phyloP scores from a whole-genome alignment of 2,888 invertebrate species.

The Dermolepida albohirtum region DNA sequence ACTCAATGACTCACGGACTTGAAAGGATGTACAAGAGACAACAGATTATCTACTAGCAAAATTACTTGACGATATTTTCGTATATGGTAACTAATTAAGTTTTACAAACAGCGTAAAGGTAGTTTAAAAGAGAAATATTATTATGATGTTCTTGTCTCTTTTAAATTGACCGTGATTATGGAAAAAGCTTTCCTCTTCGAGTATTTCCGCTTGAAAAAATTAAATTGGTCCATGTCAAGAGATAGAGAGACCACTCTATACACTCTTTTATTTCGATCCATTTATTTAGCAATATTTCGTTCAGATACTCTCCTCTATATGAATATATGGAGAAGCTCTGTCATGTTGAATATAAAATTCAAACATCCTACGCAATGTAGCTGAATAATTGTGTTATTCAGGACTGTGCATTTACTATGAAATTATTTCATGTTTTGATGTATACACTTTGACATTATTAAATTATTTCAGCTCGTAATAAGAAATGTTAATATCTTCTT shows the following conservation, averaged over 20 bases:
- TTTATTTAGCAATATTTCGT: constrained; percentile 38
- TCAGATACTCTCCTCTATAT: constrained; percentile 25
- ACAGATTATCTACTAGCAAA: no score
- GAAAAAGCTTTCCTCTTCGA: constrained; percentile 12
- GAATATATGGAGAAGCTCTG: not conserved
- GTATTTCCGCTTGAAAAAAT: constrained; percentile 31
- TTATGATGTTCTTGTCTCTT: constrained; percentile 24
- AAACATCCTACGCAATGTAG: constrained; percentile 23
- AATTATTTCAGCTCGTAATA: no score
- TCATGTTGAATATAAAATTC: constrained; percentile 29
- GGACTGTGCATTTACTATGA: constrained; percentile 29
- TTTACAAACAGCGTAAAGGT: no score
- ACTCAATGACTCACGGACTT: no score
- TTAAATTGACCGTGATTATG: constrained; percentile 24
- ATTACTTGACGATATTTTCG: no score
- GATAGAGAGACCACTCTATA: constrained; percentile 28
- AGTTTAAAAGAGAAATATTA: constrained; percentile 7
- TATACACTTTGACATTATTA: not conserved
- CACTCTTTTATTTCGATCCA: constrained; percentile 33
- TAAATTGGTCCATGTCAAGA: constrained; percentile 31
- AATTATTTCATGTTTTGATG: constrained; percentile 34
- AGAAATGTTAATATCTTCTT: no score
- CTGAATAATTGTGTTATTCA: constrained; percentile 32
- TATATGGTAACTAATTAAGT: no score
- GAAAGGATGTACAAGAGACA: no score